phyloP scores from a whole-genome alignment of 2,888 invertebrate genomes.

The Disparrhopalites patrizii region DNA sequence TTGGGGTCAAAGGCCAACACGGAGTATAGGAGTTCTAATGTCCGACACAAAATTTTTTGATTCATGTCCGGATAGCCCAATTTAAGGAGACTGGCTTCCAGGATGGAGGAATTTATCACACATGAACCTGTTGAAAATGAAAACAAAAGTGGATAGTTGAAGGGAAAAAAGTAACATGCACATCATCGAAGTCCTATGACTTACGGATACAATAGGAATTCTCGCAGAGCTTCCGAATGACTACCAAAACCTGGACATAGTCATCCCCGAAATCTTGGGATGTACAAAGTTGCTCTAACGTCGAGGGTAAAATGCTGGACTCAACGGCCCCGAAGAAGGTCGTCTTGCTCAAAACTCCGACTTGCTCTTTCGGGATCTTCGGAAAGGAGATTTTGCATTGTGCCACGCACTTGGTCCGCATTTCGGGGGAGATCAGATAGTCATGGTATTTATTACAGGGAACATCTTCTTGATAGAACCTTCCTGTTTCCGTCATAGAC shows the following conservation, averaged over 20 bases:
- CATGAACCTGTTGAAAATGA: constrained; percentile 15
- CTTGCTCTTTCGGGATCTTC: background rate
- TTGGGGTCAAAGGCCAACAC: constrained; percentile 16
- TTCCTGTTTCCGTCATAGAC: background rate
- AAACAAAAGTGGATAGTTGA: background rate
- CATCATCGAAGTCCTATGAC: background rate
- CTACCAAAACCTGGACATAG: constrained; percentile 13
- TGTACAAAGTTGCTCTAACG: constrained; percentile 11
- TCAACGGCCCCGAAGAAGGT: constrained; percentile 23
- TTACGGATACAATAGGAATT: constrained; percentile 33
- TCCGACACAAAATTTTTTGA: constrained; percentile 28
- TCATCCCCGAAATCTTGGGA: background rate
- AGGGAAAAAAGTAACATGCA: background rate
- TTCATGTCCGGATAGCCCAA: constrained; percentile 26
- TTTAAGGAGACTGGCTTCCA: constrained; percentile 35
- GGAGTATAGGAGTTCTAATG: constrained; percentile 35
- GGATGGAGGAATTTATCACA: constrained; percentile 24
- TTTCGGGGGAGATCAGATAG: background rate
- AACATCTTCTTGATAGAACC: background rate
- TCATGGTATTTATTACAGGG: background rate
- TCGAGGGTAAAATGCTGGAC: constrained; percentile 17
- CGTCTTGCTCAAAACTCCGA: constrained; percentile 12
- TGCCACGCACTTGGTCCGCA: background rate
- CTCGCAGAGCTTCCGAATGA: constrained; percentile 35
- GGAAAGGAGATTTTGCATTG: background rate